Base-by-base conservation (phyloP, 2,888 invertebrate genomes). In the Mantis religiosa region DNA sequence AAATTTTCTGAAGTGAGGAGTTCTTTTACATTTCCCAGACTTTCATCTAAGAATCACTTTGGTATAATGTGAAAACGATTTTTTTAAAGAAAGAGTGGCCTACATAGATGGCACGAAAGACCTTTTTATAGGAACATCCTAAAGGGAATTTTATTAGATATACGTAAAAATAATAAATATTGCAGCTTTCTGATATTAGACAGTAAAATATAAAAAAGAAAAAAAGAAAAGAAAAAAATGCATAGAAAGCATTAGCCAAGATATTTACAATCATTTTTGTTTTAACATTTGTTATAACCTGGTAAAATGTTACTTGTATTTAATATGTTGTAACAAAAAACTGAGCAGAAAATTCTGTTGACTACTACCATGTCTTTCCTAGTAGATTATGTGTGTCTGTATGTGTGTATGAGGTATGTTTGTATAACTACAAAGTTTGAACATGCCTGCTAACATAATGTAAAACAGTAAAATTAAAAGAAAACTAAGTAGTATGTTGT, bases 321-420 rank as follows among this genome's bases (percentile, higher is more conserved):
- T 83, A 28, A 30, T 83, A 83, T 83, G 83, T 30, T 30, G 30
- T 30, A 30, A 83, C 83, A 28, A 83, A 83, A 83, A 30, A 83
- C 30, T 27, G 83, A 27, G 30, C 83, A 71, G 54, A 71, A 71
- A 71, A 71, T 71, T 71, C 71, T 81, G 81, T n/a, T 81, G 82
- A 87, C 82, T 86, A 89, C 89, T 89, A 89, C 89, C 89, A 82
- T 34, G 89, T 89, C 89, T 89, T 89, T 89, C 89, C 82, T 71
- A 83, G 85, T 89, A 89, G 89, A 71, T 71, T 71, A 71, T 47
- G 14, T 82, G 87, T 87, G 81, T 71, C n/a, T 87, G 82, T 81
- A 81, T 83, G 54, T 71, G 54, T 20, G 54, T 71, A 71, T 71
- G 20, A 28, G 30, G 9, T 28, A 27, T 83, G 30, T 30, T 83